These are phyloP conservation scores for Laticauda laticaudata DNA, from an alignment of 2,113 vertebrate genomes.

Conservation along the genomic window DNA sequence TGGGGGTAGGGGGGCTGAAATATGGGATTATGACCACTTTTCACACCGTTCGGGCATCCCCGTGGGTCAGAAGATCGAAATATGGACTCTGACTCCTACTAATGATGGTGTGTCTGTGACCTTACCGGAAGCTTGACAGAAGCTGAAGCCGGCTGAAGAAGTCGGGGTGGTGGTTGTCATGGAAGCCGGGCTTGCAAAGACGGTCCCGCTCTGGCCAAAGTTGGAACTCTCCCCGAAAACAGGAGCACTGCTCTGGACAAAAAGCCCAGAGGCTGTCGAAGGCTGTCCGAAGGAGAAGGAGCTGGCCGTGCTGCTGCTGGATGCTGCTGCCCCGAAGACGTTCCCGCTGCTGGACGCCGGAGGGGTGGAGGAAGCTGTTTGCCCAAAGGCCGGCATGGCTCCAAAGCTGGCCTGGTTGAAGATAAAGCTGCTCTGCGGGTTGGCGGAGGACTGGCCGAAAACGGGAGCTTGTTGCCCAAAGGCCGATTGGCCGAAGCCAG, in stretches of 20 bases:
- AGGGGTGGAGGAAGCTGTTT: constrained; percentile 65
- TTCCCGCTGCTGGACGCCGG: constrained; percentile 58
- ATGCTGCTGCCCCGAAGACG: constrained; percentile 73
- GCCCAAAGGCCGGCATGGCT: constrained; percentile 73
- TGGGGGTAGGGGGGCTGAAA: too few species aligned
- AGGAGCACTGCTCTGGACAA: constrained; percentile 77
- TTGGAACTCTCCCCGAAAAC: constrained; percentile 82
- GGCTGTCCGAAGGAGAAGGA: constrained; percentile 86
- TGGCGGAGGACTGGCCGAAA: constrained; percentile 76
- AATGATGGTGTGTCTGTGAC: too few species aligned
- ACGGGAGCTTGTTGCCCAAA: constrained; percentile 78
- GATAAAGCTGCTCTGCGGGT: constrained; percentile 73
- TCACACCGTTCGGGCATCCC: too few species aligned
- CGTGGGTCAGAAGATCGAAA: too few species aligned
- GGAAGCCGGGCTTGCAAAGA: constrained; percentile 75
- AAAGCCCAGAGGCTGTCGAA: constrained; percentile 68
- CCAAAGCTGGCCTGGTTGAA: constrained; percentile 76
- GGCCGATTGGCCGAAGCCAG: constrained; percentile 76
- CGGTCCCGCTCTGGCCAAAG: constrained; percentile 79
- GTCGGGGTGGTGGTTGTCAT: constrained; percentile 78
- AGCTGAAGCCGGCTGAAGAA: constrained; percentile 82
- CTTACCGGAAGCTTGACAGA: constrained; percentile 89
- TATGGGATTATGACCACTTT: too few species aligned
- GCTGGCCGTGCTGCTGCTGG: constrained; percentile 69
- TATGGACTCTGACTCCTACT: too few species aligned